Evolutionary conservation across 2,888 invertebrate species (phyloP).

Genomic region (Pollenia labialis): DNA sequence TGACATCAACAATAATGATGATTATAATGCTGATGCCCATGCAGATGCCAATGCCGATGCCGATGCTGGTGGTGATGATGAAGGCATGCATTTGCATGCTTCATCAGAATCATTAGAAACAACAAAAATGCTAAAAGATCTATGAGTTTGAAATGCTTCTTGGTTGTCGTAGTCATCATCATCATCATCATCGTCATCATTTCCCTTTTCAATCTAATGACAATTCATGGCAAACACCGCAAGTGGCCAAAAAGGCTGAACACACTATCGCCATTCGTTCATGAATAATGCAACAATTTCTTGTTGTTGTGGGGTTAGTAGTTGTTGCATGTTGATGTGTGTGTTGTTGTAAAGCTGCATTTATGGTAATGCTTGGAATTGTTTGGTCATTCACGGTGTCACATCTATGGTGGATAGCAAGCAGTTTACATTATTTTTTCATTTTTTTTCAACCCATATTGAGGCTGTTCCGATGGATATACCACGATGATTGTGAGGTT

Average conservation of each 20-base stretch:
- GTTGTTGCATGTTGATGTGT: constrained; percentile 17
- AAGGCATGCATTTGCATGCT: constrained; percentile 57
- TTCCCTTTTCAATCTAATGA: constrained; percentile 63
- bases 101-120: constrained; percentile 59
- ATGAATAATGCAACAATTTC: constrained; percentile 71
- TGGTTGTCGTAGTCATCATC: constrained; percentile 8
- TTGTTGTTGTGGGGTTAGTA: constrained; percentile 11
- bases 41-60: neutral
- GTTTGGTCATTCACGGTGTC: constrained; percentile 69
- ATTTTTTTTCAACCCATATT: constrained; percentile 41
- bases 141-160: constrained; percentile 45
- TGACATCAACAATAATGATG: constrained; percentile 15
- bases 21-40: constrained; percentile 6
- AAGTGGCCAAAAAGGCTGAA: constrained; percentile 69
- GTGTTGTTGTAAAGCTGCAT: constrained; percentile 57
- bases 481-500: constrained; percentile 41
- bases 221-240: constrained; percentile 69
- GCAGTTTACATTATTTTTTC: constrained; percentile 42
- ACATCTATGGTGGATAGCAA: constrained; percentile 58
- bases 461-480: constrained; percentile 56
- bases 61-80: constrained; percentile 22
- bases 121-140: constrained; percentile 54
- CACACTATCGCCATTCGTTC: constrained; percentile 62
- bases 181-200: constrained; percentile 41
- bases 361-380: constrained; percentile 68